Evolutionary conservation across 1,140 invertebrate species (phyloP).

Genomic region (Drosophila sproati): DNA sequence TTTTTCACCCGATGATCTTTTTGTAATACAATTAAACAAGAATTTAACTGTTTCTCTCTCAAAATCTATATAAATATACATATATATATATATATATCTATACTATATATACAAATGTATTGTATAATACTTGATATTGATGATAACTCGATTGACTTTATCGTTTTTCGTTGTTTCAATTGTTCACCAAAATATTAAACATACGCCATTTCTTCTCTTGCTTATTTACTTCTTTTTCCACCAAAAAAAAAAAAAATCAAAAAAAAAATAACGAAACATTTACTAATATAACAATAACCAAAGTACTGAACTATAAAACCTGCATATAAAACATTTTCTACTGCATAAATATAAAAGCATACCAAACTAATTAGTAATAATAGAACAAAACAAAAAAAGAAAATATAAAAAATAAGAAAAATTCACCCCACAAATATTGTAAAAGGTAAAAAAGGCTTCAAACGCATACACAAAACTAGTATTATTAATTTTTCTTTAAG

Average conservation of each 20-base stretch:
- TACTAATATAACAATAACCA: constrained; percentile 51
- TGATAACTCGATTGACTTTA: constrained; percentile 74
- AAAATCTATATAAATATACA: constrained; percentile 30
- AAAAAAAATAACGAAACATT: constrained; percentile 49
- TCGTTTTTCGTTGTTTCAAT: constrained; percentile 74
- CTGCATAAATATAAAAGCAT: constrained; percentile 44
- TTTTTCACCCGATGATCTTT: constrained; percentile 28
- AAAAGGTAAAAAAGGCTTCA: constrained; percentile 80
- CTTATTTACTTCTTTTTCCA: constrained; percentile 84
- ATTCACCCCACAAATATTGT: constrained; percentile 80
- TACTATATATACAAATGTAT: constrained; percentile 33
- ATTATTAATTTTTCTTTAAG: constrained; percentile 42
- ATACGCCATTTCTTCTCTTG: constrained; percentile 84
- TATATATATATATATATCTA: constrained; percentile 43
- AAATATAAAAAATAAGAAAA: constrained; percentile 41
- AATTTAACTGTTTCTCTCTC: constrained; percentile 47
- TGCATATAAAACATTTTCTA: constrained; percentile 54
- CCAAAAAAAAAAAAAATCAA: constrained; percentile 44
- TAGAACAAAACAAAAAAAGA: constrained; percentile 30
- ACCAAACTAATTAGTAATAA: constrained; percentile 48
- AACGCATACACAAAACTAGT: constrained; percentile 75
- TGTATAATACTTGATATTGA: constrained; percentile 57
- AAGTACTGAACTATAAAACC: constrained; percentile 61
- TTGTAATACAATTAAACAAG: constrained; percentile 46
- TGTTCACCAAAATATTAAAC: constrained; percentile 82